Base-by-base conservation (phyloP, 2,797 vertebrate genomes). In the Enteromius fasciolatus region DNA sequence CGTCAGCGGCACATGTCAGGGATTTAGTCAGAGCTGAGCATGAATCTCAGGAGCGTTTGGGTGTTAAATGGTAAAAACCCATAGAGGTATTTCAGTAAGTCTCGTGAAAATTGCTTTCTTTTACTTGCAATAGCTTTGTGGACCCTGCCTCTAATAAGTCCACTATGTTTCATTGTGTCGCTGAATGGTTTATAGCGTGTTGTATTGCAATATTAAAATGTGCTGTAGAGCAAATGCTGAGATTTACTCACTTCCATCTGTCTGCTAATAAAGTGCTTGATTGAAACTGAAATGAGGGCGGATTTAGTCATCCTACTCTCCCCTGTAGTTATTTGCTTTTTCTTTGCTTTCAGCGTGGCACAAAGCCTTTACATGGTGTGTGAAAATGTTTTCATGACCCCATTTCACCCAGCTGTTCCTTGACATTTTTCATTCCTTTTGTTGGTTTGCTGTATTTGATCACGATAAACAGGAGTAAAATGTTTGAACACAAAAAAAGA, bases 211-310 rank as follows among this genome's bases (percentile, higher is more conserved):
- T 63, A 63, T 66, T 68, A 57, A 82, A 76, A 54, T 17, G 31
- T 33, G 12, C 20, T 67, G 31, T 31, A 78, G 44, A 33, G 63
- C 28, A 39, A 48, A 52, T 5, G 0, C n/a, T 64, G 33, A 52
- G 72, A 76, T 76, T 70, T 76, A 46, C 63, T 57, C 6, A 83
- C 28, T 61, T 83, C 74, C 74, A 70, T 83, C 66, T 70, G 50
- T 9, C 74, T 59, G 73, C 50, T 70, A 70, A 77, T 50, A 70
- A 70, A 70, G 66, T 20, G 64, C 41, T 70, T 50, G 39, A 77
- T 25, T 76, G 63, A 69, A 69, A 83, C 50, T 39, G 25, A 69
- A 83, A 77, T 61, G 52, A 70, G 66, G 74, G 64, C 74, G 69
- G 73, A 61, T 77, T 77, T 41, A 50, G 44, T 66, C 68, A 50